Conservation (phyloP, 1,140 invertebrate species). For the Chironomus striatipennis region DNA sequence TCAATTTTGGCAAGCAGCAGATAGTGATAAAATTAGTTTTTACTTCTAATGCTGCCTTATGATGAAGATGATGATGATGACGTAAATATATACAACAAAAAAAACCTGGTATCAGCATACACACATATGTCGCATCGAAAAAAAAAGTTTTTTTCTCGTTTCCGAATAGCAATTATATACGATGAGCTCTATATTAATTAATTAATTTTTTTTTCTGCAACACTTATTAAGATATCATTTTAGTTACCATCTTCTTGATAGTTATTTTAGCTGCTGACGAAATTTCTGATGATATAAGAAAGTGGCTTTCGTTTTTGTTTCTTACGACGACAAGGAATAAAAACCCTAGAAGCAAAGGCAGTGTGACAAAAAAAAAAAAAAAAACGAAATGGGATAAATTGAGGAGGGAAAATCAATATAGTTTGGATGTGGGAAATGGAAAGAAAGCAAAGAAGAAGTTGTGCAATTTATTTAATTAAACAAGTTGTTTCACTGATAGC, state of each 20-base stretch:
- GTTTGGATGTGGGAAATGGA: background rate
- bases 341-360: no score
- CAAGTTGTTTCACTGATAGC: constrained; percentile 22
- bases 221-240: constrained; percentile 14
- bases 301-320: no score
- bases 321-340: no score
- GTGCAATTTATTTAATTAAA: constrained; percentile 23
- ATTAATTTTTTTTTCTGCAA: background rate
- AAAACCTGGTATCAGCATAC: constrained; percentile 6
- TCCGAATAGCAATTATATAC: background rate
- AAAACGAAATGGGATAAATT: background rate
- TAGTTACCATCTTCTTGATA: background rate
- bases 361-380: no score
- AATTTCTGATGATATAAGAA: no score
- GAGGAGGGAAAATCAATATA: background rate
- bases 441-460: constrained; percentile 19
- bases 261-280: background rate
- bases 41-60: background rate
- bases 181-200: constrained; percentile 13
- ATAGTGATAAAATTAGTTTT: background rate
- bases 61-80: background rate
- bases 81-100: background rate
- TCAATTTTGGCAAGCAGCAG: background rate
- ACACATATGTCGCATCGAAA: constrained; percentile 6
- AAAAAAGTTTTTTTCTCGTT: background rate